Conservation (phyloP, 2,113 vertebrate genomes). For the Oreochromis niloticus region DNA sequence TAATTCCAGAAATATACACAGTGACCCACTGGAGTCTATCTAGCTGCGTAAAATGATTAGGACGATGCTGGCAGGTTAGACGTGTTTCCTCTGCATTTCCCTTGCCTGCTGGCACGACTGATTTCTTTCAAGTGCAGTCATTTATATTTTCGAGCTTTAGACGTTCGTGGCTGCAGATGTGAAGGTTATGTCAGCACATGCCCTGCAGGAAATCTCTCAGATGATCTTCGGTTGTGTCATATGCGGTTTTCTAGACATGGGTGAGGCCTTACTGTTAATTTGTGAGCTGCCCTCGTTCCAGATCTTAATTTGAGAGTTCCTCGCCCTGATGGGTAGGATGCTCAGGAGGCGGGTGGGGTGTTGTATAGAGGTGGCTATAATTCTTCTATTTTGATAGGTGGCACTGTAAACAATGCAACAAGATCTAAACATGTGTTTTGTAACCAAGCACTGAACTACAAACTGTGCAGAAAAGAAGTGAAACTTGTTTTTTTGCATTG, state of each 20-base stretch:
- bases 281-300: background rate
- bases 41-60: background rate
- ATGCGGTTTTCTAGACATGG: background rate
- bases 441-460: background rate
- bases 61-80: background rate
- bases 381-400: background rate
- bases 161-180: conserved; percentile 9
- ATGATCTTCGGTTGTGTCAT: conserved; percentile 7
- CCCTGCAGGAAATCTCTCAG: background rate
- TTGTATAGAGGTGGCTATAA: background rate
- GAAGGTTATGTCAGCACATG: conserved; percentile 29
- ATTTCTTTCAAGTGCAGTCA: background rate
- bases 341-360: background rate
- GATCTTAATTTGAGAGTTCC: conserved; percentile 7
- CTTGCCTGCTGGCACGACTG: background rate
- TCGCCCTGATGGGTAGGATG: background rate
- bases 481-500: background rate
- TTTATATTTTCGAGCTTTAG: background rate
- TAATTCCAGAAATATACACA: background rate
- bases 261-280: conserved; percentile 8
- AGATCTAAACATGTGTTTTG: background rate
- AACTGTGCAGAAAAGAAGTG: background rate
- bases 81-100: background rate
- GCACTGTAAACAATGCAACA: background rate
- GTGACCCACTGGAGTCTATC: rapidly evolving